Conservation (phyloP, 1,140 invertebrate species). For the Drosophila micromelanica region DNA sequence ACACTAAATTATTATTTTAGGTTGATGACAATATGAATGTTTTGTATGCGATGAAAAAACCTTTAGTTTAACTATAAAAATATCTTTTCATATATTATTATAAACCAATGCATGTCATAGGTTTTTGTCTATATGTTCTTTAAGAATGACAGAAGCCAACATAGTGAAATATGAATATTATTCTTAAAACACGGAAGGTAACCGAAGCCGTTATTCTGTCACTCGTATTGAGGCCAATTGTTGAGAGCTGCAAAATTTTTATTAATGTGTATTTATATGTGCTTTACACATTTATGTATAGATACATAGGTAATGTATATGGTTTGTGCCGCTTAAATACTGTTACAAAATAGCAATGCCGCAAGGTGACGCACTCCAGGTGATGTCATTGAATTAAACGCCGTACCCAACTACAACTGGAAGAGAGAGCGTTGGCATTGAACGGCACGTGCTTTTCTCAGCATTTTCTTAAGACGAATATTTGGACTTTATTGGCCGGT, state of each 20-base stretch:
- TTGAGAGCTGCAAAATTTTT: neutral
- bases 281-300: neutral
- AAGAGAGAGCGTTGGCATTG: conserved; percentile 18
- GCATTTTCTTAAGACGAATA: neutral
- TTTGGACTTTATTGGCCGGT: neutral
- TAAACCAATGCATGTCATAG: too few species aligned
- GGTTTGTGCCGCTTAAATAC: conserved; percentile 3
- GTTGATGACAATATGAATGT: conserved; percentile 33
- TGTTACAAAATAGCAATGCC: conserved; percentile 16
- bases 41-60: conserved; percentile 9
- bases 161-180: neutral
- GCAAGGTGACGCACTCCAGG: conserved; percentile 40
- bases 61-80: neutral
- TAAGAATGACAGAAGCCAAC: neutral
- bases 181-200: neutral
- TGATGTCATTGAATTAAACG: conserved; percentile 54
- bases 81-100: too few species aligned
- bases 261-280: neutral
- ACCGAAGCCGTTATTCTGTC: neutral
- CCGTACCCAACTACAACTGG: conserved; percentile 16
- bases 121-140: neutral
- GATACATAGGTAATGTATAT: neutral
- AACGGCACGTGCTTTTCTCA: conserved; percentile 25
- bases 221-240: neutral
- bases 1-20: conserved; percentile 32